phyloP scores from a whole-genome alignment of 2,888 invertebrate species.

The Netelia melanura region DNA sequence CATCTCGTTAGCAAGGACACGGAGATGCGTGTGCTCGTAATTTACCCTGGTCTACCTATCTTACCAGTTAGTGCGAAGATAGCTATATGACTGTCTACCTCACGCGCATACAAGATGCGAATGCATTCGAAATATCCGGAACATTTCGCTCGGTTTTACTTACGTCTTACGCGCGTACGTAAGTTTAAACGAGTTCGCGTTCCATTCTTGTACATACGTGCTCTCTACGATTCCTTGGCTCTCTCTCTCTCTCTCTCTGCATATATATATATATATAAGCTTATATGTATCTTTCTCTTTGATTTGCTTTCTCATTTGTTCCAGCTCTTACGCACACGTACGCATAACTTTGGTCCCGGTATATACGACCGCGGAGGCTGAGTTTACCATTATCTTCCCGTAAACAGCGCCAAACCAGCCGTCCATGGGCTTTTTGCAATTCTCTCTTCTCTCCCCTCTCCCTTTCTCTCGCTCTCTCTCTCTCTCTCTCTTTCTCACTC shows the following conservation, averaged over 20 bases:
- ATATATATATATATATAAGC: conserved; percentile 3
- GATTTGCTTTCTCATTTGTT: conserved; percentile 44
- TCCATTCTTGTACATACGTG: conserved; percentile 34
- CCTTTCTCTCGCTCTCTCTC: background rate
- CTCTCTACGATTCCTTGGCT: conserved; percentile 1
- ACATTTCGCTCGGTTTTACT: conserved; percentile 40
- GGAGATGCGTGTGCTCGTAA: conserved; percentile 56
- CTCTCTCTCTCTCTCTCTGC: background rate
- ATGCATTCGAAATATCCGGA: conserved; percentile 51
- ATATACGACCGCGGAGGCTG: conserved; percentile 1
- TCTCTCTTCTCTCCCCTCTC: background rate
- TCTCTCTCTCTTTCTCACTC: background rate
- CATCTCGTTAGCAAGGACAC: conserved; percentile 62
- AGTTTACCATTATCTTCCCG: conserved; percentile 22
- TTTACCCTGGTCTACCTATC: conserved; percentile 50
- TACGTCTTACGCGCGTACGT: conserved; percentile 37
- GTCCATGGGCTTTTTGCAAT: conserved; percentile 36
- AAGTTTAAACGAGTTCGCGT: conserved; percentile 40
- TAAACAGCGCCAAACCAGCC: conserved; percentile 34
- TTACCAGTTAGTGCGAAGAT: conserved; percentile 5
- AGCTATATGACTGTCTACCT: conserved; percentile 25
- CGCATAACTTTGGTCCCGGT: conserved; percentile 19
- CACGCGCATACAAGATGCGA: conserved; percentile 32
- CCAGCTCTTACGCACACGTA: conserved; percentile 14
- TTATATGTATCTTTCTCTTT: conserved; percentile 9